Percentiles rank a stretch among this genome's conserved stretches.
Conservation (phyloP, 2,113 vertebrate species). For the Hyaena hyaena region DNA sequence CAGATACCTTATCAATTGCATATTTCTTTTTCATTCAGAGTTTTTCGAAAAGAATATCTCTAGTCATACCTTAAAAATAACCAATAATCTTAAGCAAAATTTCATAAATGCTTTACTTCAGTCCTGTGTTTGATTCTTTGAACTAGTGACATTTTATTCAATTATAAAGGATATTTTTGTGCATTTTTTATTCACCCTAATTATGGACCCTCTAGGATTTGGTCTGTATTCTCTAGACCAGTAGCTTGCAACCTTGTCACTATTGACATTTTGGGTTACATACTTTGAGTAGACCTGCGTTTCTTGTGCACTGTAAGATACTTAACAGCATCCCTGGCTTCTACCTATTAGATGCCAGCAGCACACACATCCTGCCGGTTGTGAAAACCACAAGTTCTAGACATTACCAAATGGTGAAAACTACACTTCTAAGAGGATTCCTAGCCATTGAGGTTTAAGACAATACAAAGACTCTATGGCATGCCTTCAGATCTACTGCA, state of each 20-base stretch:
- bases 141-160: not conserved
- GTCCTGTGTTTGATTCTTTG: slow-evolving; percentile 1
- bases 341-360: not conserved
- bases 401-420: not conserved
- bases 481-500: not conserved
- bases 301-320: not conserved
- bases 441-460: not conserved
- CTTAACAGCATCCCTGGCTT: not conserved
- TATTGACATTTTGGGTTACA: not conserved
- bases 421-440: not conserved
- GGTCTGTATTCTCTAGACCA: not conserved
- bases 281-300: not conserved
- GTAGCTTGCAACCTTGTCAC: not conserved
- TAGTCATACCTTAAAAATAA: slow-evolving; percentile 3
- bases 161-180: not conserved
- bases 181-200: not conserved
- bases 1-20: not conserved
- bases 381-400: not conserved
- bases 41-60: not conserved
- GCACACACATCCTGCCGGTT: not conserved
- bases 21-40: not conserved
- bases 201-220: not conserved
- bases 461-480: not conserved
- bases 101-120: not conserved
- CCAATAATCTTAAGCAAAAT: not conserved